These are phyloP conservation scores for Trogon melanurus DNA, from an alignment of 2,113 vertebrate species.

Conservation along the genomic window DNA sequence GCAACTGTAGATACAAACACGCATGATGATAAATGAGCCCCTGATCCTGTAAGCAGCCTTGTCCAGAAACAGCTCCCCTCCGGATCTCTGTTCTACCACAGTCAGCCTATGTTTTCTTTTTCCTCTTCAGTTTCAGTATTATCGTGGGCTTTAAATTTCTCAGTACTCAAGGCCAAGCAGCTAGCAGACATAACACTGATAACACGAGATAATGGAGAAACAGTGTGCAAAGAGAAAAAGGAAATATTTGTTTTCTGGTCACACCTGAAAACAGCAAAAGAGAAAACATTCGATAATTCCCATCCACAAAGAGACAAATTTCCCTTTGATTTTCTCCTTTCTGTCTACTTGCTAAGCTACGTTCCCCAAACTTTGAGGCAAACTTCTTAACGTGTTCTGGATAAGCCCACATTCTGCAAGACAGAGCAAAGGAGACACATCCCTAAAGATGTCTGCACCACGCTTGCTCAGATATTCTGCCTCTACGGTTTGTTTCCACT, in stretches of 20 bases:
- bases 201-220: background rate
- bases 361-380: background rate
- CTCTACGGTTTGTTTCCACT: background rate
- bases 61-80: background rate
- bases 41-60: background rate
- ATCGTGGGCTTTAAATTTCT: background rate
- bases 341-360: background rate
- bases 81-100: background rate
- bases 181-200: slow-evolving; percentile 18
- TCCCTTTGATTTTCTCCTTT: background rate
- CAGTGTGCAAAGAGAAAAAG: background rate
- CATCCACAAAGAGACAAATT: background rate
- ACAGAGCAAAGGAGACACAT: background rate
- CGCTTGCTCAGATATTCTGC: background rate
- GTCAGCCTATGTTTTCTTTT: background rate
- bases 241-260: background rate
- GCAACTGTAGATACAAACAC: background rate
- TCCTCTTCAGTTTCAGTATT: background rate
- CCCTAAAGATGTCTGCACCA: background rate
- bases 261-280: background rate
- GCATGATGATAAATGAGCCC: background rate
- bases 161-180: background rate
- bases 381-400: background rate
- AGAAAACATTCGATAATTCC: background rate
- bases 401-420: background rate